Percentiles rank a stretch among this genome's conserved stretches.
phyloP scores from a whole-genome alignment of 2,113 vertebrate genomes.

The Uria aalge region DNA sequence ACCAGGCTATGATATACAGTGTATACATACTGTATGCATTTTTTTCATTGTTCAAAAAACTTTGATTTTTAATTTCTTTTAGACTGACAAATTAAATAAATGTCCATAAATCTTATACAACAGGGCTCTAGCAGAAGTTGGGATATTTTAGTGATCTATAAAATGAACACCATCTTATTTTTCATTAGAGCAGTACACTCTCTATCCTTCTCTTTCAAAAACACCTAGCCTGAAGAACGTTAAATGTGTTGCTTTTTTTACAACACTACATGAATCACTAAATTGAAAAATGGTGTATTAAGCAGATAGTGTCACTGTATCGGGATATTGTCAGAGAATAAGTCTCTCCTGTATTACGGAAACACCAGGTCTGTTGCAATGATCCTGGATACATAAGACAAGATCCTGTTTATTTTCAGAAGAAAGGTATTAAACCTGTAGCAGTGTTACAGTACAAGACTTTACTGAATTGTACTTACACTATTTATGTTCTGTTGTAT shows the following conservation, averaged over 20 bases:
- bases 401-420: neutral
- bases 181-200: neutral
- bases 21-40: fast-evolving
- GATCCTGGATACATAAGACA: neutral
- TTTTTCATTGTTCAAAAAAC: neutral
- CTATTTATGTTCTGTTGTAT: neutral
- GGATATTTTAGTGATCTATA: neutral
- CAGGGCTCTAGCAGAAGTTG: neutral
- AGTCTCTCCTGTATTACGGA: neutral
- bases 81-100: neutral
- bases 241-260: neutral
- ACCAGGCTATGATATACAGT: neutral
- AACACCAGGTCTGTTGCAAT: neutral
- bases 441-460: neutral
- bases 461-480: neutral
- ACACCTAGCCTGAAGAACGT: neutral
- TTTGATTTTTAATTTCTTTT: neutral
- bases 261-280: neutral
- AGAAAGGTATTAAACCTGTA: neutral
- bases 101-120: neutral
- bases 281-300: neutral
- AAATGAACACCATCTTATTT: neutral
- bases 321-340: neutral
- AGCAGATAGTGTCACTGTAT: neutral
- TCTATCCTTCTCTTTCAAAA: neutral